phyloP scores from a whole-genome alignment of 2,113 vertebrate species.

The Megaceryle torquata region DNA sequence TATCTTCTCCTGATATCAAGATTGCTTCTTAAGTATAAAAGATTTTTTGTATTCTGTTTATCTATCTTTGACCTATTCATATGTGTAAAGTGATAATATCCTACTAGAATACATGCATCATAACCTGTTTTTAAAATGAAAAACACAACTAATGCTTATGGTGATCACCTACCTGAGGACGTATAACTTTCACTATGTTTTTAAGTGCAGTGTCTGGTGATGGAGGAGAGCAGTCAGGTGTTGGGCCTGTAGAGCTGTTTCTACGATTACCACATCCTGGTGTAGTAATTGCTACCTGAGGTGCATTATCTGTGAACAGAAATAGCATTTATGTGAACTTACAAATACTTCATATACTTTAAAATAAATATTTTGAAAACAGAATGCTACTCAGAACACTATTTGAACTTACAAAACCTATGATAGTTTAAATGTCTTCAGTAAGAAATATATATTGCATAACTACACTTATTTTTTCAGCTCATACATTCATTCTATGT shows the following conservation, averaged over 20 bases:
- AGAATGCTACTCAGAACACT: neutral
- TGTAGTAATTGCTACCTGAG: constrained; percentile 84
- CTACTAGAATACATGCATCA: neutral
- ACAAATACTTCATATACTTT: constrained; percentile 27
- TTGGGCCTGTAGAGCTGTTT: constrained; percentile 91
- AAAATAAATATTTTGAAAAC: constrained; percentile 30
- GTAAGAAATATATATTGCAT: neutral
- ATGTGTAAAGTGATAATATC: neutral
- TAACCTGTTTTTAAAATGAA: neutral
- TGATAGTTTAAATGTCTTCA: neutral
- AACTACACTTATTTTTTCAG: neutral
- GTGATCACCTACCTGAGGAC: constrained; percentile 88
- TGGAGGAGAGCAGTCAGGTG: constrained; percentile 97
- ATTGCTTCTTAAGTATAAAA: neutral
- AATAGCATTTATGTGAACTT: constrained; percentile 67
- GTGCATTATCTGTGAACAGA: constrained; percentile 86
- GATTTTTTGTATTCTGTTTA: neutral
- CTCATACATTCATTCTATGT: neutral
- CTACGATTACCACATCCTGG: constrained; percentile 91
- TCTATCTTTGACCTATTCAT: neutral
- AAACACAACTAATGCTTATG: neutral
- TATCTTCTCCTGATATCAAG: neutral
- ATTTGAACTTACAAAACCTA: constrained; percentile 9
- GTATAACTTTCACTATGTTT: constrained; percentile 98
- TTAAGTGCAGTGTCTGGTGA: constrained; percentile 96